Conservation (phyloP, 2,113 vertebrate genomes). For the Coreoperca whiteheadi region DNA sequence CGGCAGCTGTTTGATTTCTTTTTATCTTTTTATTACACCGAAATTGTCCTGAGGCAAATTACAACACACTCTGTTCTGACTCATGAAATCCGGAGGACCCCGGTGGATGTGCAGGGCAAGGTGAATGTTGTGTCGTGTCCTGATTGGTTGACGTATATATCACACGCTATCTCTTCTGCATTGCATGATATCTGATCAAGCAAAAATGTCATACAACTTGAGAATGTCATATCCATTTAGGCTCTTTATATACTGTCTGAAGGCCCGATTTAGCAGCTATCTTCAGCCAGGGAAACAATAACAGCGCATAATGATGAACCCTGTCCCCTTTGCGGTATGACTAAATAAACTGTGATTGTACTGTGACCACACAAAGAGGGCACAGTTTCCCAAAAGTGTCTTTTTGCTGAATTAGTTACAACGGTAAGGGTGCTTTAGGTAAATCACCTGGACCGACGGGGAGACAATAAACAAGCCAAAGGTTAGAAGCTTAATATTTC, state of each 20-base stretch:
- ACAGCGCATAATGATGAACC: slow-evolving; percentile 21
- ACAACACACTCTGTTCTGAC: slow-evolving; percentile 14
- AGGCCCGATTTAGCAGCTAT: not conserved
- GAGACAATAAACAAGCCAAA: slow-evolving; percentile 71
- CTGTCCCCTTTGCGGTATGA: not conserved
- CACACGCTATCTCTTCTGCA: not conserved
- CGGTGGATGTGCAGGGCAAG: not conserved
- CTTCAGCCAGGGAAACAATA: slow-evolving; percentile 21
- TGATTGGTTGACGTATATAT: slow-evolving; percentile 14
- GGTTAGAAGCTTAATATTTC: slow-evolving; percentile 62
- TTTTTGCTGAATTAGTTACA: slow-evolving; percentile 47
- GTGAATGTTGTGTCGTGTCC: not conserved
- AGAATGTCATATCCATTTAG: slow-evolving; percentile 16
- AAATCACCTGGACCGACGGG: slow-evolving; percentile 42
- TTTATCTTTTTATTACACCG: slow-evolving; percentile 36
- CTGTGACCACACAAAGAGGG: slow-evolving; percentile 27
- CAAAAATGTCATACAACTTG: slow-evolving; percentile 29
- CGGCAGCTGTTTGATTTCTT: slow-evolving; percentile 41
- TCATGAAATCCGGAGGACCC: slow-evolving; percentile 14
- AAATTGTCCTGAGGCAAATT: slow-evolving; percentile 38
- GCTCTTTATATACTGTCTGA: slow-evolving; percentile 23
- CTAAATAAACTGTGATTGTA: slow-evolving; percentile 31
- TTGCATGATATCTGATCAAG: slow-evolving; percentile 7
- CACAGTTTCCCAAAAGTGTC: slow-evolving; percentile 27
- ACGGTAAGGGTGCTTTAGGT: slow-evolving; percentile 30